Evolutionary conservation across 1,140 invertebrate species (phyloP), one percentile per base, ranked within the genome.

Genomic region (Paramacrobiotus metropolitanus): DNA sequence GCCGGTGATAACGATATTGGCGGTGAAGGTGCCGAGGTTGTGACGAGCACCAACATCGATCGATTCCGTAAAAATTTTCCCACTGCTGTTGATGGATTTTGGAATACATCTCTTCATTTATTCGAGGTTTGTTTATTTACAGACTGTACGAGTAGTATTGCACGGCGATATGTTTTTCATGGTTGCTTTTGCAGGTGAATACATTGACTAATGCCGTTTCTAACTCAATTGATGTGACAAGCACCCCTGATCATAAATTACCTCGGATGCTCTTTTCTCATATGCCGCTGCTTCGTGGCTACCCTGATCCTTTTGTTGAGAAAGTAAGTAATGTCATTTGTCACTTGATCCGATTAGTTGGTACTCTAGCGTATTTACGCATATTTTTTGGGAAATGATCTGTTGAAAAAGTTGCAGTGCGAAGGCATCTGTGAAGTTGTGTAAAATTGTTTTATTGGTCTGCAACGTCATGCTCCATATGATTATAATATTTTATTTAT

Each of bases 1-100:
- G 86, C 88, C 34, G 90, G 90, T 21, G 90, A 95, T 70, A 94
- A 94, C 76, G 89, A 95, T 70, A 87, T 94, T 66, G 90, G 89
- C 28, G 89, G 89, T 29, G 89, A 95, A 73, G 81, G 68, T 1
- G 65, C 79, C 68, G 84, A 89, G 71, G 74, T 77, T 62, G 79
- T 90, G 40, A 83, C 80, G 44, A 67, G 74, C 30, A 74, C 80
- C 45, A 87, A 88, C 74, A 71, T 86, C 24, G 74, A 78, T 30
- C 79, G 85, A 70, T 95, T 90, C 73, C 79, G 84, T 65, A 77
- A 78, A 67, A 78, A 82, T 62, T 91, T 86, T 71, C 77, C 77
- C 48, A 81, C 83, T 65, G 77, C 82, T 15, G 62, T 65, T 29
- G 68, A 68, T 29, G 62, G 71, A 18, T 63, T 70, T 24, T 66